phyloP scores from a whole-genome alignment of 1,140 invertebrate species.

The Zaprionus kolodkinae region DNA sequence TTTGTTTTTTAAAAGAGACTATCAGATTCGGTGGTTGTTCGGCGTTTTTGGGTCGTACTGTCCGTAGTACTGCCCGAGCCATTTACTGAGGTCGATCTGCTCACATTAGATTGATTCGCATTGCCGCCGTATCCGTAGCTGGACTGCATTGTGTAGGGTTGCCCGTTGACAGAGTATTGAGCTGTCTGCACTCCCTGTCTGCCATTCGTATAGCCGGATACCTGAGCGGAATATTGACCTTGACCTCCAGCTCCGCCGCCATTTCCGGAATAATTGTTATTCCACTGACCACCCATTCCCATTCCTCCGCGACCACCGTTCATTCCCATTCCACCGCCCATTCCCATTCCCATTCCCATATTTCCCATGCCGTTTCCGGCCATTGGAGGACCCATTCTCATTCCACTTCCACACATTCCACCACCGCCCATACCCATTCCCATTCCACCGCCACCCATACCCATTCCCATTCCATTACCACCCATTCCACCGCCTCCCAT shows the following conservation, averaged over 20 bases:
- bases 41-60: not conserved
- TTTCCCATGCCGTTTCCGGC: constrained; percentile 8
- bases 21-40: not conserved
- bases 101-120: not conserved
- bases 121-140: constrained; percentile 5
- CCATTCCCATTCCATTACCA: not conserved
- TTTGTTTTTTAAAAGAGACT: not conserved
- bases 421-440: constrained; percentile 11
- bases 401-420: constrained; percentile 11
- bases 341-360: constrained; percentile 4
- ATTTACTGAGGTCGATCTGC: not conserved
- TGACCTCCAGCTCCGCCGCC: not conserved
- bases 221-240: constrained; percentile 20
- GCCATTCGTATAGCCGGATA: constrained; percentile 13
- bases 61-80: not conserved
- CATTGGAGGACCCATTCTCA: constrained; percentile 11
- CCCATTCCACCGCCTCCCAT: constrained; percentile 9
- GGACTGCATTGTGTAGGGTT: constrained; percentile 6
- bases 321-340: constrained; percentile 17
- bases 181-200: constrained; percentile 14
- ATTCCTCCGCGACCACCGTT: constrained; percentile 18
- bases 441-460: constrained; percentile 10
- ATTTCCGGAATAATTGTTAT: constrained; percentile 16
- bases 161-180: constrained; percentile 29
- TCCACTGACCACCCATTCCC: constrained; percentile 24